Conservation (phyloP, 2,888 invertebrate species). For the Phlogophora meticulosa region DNA sequence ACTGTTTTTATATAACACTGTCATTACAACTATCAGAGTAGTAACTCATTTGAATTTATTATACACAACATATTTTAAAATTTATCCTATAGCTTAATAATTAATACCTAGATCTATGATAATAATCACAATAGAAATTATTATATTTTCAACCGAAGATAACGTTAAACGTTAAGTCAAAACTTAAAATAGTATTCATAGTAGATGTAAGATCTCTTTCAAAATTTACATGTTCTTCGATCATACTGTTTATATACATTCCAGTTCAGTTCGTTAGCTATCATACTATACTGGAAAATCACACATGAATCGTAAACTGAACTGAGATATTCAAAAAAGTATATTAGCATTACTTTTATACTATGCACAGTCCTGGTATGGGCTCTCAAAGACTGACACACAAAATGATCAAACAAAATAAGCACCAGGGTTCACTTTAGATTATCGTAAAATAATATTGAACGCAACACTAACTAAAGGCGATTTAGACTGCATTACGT, state of each 20-base stretch:
- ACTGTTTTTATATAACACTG: constrained; percentile 64
- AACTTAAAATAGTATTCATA: constrained; percentile 30
- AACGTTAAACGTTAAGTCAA: constrained; percentile 74
- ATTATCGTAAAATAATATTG: constrained; percentile 19
- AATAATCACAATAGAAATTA: constrained; percentile 79
- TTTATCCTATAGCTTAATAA: constrained; percentile 66
- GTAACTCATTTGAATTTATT: constrained; percentile 69
- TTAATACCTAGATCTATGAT: constrained; percentile 73
- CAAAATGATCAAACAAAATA: constrained; percentile 2
- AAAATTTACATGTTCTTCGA: constrained; percentile 30
- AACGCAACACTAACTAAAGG: constrained; percentile 4
- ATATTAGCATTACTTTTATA: constrained; percentile 3
- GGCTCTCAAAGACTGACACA: constrained; percentile 1
- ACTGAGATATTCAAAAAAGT: not conserved
- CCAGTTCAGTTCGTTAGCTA: constrained; percentile 20
- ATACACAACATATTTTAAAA: constrained; percentile 73
- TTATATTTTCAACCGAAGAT: constrained; percentile 68
- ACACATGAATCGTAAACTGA: not conserved
- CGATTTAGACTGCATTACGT: constrained; percentile 29
- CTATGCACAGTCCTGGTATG: not conserved
- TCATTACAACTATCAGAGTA: constrained; percentile 60
- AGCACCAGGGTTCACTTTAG: constrained; percentile 2
- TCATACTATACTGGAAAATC: constrained; percentile 15
- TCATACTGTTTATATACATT: constrained; percentile 35
- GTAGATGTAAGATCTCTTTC: constrained; percentile 11